Base-by-base conservation (phyloP, 2,888 invertebrate genomes). In the Melinaea marsaeus region DNA sequence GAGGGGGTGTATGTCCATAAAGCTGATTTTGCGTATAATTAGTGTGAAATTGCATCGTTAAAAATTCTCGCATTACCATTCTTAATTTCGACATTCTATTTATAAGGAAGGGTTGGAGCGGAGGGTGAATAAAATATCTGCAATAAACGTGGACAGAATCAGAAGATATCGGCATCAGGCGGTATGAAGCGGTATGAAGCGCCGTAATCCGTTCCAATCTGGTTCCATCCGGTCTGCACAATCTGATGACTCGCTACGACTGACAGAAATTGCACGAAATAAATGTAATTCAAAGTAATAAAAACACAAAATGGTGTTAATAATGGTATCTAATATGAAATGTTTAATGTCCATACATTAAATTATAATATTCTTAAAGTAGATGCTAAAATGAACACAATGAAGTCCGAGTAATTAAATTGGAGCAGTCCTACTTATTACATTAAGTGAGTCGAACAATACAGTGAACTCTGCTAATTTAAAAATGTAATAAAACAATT, bases 141-240 rank as follows among this genome's bases (percentile, higher is more conserved):
- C 63, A 63, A 57, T 60, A 57, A 47, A 63, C 63, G 63, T 60
- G 63, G 55, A 60, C 57, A 37, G 66, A 63, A 65, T 64, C 51
- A 64, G 59, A 57, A 62, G 57, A 79, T 75, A 73, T 70, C 70
- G 75, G 75, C 66, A 67, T 71, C 72, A 71, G 69, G 73, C 74
- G 77, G 74, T 68, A 54, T 62, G 71, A 75, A 72, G 73, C 74
- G 77, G 74, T 68, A 54, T 62, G 71, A 75, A 72, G 75, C 79
- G 75, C 76, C 70, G 64, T 67, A 67, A 73, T 66, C 72, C 73
- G 69, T 69, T 69, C 63, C 65, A 68, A 72, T 69, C 69, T 72
- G 73, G 72, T 69, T 67, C 66, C 71, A 73, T 72, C 70, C 72
- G 72, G 75, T 75, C 71, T 75, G 72, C 64, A 63, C 65, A 73